Percentiles rank a stretch among this genome's conserved stretches.
Conservation (phyloP, 2,888 invertebrate species). For the Drosophila nr. medialis region DNA sequence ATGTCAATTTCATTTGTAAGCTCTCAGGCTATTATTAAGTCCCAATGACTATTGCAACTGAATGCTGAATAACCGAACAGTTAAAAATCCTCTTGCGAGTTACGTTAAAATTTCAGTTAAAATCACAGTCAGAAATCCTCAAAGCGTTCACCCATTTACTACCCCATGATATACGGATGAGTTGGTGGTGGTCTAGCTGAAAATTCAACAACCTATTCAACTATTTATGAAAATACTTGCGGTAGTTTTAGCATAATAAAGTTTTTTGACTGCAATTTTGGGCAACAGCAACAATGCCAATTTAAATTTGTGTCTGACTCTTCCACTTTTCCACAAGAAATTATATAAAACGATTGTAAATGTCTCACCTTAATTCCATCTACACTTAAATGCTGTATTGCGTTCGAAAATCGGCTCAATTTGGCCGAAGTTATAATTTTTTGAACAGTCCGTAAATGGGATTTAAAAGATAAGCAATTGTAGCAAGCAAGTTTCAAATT, state of each 20-base stretch:
- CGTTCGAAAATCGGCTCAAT: not conserved
- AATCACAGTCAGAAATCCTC: slow-evolving; percentile 42
- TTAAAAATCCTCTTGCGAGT: slow-evolving; percentile 35
- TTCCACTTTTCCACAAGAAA: not conserved
- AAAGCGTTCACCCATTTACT: slow-evolving; percentile 22
- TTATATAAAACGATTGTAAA: not conserved
- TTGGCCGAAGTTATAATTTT: not conserved
- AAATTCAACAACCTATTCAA: slow-evolving; percentile 62
- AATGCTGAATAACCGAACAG: slow-evolving; percentile 43
- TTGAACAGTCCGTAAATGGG: not conserved
- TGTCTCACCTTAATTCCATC: not conserved
- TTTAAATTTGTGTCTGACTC: slow-evolving; percentile 26
- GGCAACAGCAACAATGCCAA: slow-evolving; percentile 14
- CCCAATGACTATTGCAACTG: slow-evolving; percentile 50
- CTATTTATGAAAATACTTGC: slow-evolving; percentile 77
- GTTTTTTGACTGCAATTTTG: slow-evolving; percentile 29
- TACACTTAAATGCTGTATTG: not conserved
- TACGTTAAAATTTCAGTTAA: slow-evolving; percentile 39
- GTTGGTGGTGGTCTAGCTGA: slow-evolving; percentile 16
- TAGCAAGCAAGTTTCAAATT: not conserved
- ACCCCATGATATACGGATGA: not conserved
- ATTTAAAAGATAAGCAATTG: not conserved
- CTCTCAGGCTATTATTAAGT: slow-evolving; percentile 27
- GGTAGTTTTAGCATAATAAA: slow-evolving; percentile 57
- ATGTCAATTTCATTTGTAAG: slow-evolving; percentile 3